phyloP scores from a whole-genome alignment of 2,888 invertebrate species.

The Osedax frankpressi region DNA sequence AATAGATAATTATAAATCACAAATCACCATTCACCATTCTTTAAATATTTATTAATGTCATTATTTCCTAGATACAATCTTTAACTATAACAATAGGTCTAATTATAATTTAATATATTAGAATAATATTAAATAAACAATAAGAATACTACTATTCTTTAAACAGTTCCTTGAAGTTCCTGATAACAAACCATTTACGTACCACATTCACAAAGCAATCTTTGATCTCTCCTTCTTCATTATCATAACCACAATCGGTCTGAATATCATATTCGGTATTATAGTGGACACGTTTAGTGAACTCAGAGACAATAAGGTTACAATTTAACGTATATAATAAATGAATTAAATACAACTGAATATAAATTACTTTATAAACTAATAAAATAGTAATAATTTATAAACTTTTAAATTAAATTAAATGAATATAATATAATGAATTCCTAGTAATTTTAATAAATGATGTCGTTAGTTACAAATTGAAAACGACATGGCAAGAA shows the following conservation, averaged over 20 bases:
- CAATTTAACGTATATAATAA: neutral
- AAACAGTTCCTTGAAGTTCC: constrained; percentile 26
- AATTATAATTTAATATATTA: no score
- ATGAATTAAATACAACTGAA: neutral
- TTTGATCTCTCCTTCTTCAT: constrained; percentile 44
- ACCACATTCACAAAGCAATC: constrained; percentile 32
- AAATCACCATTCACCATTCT: no score
- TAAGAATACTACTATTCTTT: no score
- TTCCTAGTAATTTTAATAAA: neutral
- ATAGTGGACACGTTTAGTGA: constrained; percentile 46
- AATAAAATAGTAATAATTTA: neutral
- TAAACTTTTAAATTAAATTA: no score
- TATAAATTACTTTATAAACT: no score
- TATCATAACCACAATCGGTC: constrained; percentile 42
- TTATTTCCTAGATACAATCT: no score
- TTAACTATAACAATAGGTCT: no score
- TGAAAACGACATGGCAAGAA: constrained; percentile 42
- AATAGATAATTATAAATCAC: no score
- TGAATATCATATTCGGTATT: constrained; percentile 46
- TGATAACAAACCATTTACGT: constrained; percentile 27
- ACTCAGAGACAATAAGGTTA: constrained; percentile 43
- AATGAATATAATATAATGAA: neutral
- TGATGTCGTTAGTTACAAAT: constrained; percentile 39
- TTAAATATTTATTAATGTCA: no score
- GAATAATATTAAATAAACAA: no score